Percentiles rank a stretch among this genome's conserved stretches.
phyloP scores from a whole-genome alignment of 1,140 invertebrate genomes.

The Orius laevigatus region DNA sequence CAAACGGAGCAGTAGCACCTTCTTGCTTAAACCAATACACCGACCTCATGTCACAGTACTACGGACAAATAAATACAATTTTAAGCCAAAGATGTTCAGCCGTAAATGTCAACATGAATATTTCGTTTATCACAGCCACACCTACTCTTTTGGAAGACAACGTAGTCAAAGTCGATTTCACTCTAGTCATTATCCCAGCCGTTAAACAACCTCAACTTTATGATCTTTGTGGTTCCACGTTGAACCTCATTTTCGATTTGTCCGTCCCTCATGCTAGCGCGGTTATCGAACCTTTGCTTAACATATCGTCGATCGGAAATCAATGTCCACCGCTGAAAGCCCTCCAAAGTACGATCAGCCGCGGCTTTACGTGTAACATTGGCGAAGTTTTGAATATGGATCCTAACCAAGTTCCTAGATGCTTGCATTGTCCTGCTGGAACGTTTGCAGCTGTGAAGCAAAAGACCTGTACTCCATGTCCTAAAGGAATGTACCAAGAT shows the following conservation, averaged over 20 bases:
- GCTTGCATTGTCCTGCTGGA: slow-evolving; percentile 87
- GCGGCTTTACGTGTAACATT: slow-evolving; percentile 82
- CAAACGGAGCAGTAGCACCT: slow-evolving; percentile 69
- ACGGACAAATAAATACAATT: slow-evolving; percentile 58
- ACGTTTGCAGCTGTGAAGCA: slow-evolving; percentile 79
- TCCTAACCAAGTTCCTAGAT: slow-evolving; percentile 78
- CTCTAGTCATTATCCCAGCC: slow-evolving; percentile 71
- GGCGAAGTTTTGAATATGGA: slow-evolving; percentile 89
- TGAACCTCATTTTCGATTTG: slow-evolving; percentile 85
- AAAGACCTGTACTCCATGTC: slow-evolving; percentile 75
- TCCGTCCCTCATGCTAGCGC: slow-evolving; percentile 81
- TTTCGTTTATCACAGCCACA: slow-evolving; percentile 68
- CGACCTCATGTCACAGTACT: slow-evolving; percentile 65
- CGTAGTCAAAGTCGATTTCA: slow-evolving; percentile 71
- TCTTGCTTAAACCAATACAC: slow-evolving; percentile 75
- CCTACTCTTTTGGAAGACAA: slow-evolving; percentile 66
- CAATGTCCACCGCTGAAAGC: slow-evolving; percentile 80
- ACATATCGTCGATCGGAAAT: slow-evolving; percentile 74
- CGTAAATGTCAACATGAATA: slow-evolving; percentile 88
- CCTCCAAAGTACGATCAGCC: slow-evolving; percentile 61
- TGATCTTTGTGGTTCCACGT: slow-evolving; percentile 82
- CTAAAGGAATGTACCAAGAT: slow-evolving; percentile 82
- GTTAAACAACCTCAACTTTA: slow-evolving; percentile 78
- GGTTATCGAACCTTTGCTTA: slow-evolving; percentile 76
- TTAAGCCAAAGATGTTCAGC: slow-evolving; percentile 83